Base-by-base conservation (phyloP, 2,113 vertebrate genomes). In the Hyperopisus bebe region DNA sequence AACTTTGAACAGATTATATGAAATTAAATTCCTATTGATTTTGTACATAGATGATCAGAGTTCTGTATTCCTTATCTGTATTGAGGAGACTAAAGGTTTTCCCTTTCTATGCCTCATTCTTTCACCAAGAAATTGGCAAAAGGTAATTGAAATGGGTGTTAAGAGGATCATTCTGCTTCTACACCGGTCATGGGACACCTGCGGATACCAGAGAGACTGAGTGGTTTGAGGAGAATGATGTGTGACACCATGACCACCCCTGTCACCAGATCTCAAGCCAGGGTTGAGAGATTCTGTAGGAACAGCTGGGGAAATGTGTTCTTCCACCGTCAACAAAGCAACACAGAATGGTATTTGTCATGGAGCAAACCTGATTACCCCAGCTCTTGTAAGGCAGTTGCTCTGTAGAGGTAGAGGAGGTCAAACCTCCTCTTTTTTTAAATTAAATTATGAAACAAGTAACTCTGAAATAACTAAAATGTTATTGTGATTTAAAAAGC, bases 61-160 rank as follows among this genome's bases (percentile, higher is more conserved):
- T 35, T 87, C 7, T 87, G 48, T 55, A 31, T 53, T 35, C 53
- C 17, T 87, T 39, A 51, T 86, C 7, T 35, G 11, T 55, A 39
- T 17, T 39, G n/a, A 53, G 6, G 85, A 47, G 17, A 87, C 46
- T 53, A 31, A 50, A 46, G 88, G 47, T 53, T 44, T 89, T 93
- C 77, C 94, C 82, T 88, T 15, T 84, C 21, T 48, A 19, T 42
- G 4, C 42, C 66, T 62, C 93, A 89, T 92, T 86, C 87, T 89
- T 90, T 90, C 83, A 27, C 31, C 87, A 96, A 94, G 95, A 96
- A 90, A 95, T 96, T 90, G 91, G 92, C 70, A 90, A 83, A 90
- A 96, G 95, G 96, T 95, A 96, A 94, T 27, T 51, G 24, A 13
- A 91, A 50, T 2, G 24, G 13, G 27, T 50, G 13, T 84, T 42